Evolutionary conservation across 2,113 vertebrate species (phyloP).

Genomic region (Nycticorax nycticorax): DNA sequence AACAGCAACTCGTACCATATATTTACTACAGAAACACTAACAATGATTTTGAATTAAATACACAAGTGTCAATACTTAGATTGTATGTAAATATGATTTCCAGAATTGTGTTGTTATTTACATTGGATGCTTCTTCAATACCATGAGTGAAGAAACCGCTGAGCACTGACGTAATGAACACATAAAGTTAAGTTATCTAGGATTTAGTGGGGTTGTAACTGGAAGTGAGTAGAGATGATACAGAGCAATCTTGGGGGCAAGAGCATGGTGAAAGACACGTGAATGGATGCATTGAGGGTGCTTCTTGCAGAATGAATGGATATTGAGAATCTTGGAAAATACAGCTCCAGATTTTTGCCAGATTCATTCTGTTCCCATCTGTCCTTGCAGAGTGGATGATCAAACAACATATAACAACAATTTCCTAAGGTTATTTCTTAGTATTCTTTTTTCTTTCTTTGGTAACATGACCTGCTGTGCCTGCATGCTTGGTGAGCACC

Average conservation of each 20-base stretch:
- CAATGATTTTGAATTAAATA: not conserved
- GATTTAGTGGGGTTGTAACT: not conserved
- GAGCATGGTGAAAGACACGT: not conserved
- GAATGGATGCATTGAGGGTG: not conserved
- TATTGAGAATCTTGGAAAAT: not conserved
- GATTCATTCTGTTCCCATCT: not conserved
- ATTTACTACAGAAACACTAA: not conserved
- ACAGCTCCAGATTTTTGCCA: not conserved
- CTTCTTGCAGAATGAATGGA: not conserved
- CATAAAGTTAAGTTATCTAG: not conserved
- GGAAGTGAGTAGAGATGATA: not conserved
- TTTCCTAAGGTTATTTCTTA: not conserved
- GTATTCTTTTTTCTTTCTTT: not conserved
- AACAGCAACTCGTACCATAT: not conserved
- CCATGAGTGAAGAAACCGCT: not conserved
- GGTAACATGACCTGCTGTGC: not conserved
- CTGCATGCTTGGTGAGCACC: not conserved
- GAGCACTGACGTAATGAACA: not conserved
- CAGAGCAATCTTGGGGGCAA: not conserved
- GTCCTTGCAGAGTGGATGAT: not conserved
- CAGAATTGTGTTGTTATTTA: not conserved
- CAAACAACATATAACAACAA: not conserved
- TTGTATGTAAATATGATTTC: not conserved
- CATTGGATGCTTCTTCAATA: not conserved
- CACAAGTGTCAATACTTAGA: not conserved